Percentiles rank a stretch among this genome's conserved stretches.
Evolutionary conservation across 2,888 invertebrate genomes (phyloP).

Genomic region (Glyphotaelius pellucidus): DNA sequence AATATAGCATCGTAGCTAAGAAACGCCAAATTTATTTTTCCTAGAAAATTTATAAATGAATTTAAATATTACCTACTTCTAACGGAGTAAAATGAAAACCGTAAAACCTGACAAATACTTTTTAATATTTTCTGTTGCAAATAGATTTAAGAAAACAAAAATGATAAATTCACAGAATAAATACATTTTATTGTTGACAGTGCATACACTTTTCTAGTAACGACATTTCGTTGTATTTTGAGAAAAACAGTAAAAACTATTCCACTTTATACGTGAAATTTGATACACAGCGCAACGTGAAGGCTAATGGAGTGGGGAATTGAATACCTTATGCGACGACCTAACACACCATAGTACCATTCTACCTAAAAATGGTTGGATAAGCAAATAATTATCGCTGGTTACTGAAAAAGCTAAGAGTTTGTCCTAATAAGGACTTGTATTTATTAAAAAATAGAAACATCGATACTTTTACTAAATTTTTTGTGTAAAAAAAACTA

Average conservation of each 20-base stretch:
- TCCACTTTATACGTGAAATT: neutral
- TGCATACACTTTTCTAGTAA: neutral
- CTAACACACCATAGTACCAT: neutral
- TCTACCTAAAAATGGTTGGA: neutral
- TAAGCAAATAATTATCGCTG: neutral
- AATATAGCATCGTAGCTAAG: neutral
- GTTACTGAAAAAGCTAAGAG: neutral
- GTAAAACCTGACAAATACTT: neutral
- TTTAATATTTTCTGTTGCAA: neutral
- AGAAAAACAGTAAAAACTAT: neutral
- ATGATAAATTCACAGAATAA: neutral
- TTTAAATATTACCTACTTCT: no score
- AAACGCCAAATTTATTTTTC: neutral
- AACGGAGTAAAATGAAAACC: neutral
- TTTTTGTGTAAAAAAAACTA: no score
- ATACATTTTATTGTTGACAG: neutral
- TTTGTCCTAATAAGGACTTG: no score
- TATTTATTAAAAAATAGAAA: no score
- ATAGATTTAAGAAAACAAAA: neutral
- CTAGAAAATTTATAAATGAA: neutral
- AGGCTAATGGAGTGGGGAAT: constrained; percentile 51
- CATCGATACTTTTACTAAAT: no score
- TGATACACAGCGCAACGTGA: constrained; percentile 39
- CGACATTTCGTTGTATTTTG: neutral
- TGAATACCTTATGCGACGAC: constrained; percentile 50